A percentile compares a stretch with the other conserved stretches of the same genome.
These are phyloP conservation scores for Oscheius myriophilus DNA, from an alignment of 2,888 invertebrate species.

Conservation along the genomic window DNA sequence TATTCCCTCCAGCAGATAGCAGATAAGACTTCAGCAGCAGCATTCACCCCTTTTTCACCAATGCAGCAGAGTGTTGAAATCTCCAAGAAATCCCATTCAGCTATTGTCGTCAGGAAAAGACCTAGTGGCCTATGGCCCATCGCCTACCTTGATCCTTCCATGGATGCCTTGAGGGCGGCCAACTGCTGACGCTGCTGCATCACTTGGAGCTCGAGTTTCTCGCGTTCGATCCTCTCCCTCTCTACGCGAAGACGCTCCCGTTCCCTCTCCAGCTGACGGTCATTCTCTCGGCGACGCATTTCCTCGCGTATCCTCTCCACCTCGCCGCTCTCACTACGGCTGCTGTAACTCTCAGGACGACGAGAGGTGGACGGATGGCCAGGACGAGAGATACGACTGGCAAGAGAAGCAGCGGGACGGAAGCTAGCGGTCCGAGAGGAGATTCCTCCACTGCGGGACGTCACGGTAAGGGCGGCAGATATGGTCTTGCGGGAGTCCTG, in stretches of 20 bases:
- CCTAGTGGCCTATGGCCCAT: no score
- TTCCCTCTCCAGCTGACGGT: conserved; percentile 75
- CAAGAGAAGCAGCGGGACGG: conserved; percentile 1
- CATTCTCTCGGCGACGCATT: conserved; percentile 85
- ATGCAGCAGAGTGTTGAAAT: no score
- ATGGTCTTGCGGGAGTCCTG: conserved; percentile 16
- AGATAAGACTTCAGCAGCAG: no score
- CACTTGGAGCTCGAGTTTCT: conserved; percentile 82
- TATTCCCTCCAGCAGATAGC: no score
- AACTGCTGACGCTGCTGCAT: conserved; percentile 13
- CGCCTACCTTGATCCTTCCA: no score
- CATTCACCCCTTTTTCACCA: no score
- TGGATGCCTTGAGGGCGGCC: conserved; percentile 5
- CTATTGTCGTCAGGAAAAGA: no score
- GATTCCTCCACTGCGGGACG: not conserved
- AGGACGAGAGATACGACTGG: conserved; percentile 20
- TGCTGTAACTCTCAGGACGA: not conserved
- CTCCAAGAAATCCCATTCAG: no score
- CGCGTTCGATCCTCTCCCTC: conserved; percentile 86
- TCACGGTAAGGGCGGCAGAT: not conserved
- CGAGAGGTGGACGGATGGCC: not conserved
- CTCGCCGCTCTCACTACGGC: conserved; percentile 77
- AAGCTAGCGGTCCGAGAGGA: not conserved
- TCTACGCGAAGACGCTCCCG: conserved; percentile 76
- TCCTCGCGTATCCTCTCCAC: conserved; percentile 83